Evolutionary conservation across 2,113 vertebrate genomes (phyloP).

Genomic region (Ceyx cyanopectus): DNA sequence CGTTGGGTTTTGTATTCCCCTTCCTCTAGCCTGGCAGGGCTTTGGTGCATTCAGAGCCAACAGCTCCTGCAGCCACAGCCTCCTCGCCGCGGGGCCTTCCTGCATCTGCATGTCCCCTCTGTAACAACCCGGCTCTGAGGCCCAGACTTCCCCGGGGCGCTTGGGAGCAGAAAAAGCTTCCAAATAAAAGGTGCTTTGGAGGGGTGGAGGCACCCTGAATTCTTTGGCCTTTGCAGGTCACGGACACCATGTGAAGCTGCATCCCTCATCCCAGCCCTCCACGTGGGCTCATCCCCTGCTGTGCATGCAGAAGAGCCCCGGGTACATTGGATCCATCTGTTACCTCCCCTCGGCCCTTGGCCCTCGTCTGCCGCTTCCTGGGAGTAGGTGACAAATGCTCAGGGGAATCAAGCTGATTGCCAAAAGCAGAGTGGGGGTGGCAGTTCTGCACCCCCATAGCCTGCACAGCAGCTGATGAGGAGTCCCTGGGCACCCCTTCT

Average conservation of each 20-base stretch:
- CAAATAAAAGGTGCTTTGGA: background rate
- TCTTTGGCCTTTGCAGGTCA: background rate
- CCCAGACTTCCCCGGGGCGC: background rate
- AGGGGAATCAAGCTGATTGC: background rate
- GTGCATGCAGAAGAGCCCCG: background rate
- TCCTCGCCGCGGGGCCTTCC: background rate
- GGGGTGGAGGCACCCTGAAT: background rate
- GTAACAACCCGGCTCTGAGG: background rate
- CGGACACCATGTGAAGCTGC: rapidly evolving
- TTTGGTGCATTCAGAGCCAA: background rate
- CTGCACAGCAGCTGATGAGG: rapidly evolving
- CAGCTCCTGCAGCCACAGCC: background rate
- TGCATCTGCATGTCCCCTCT: rapidly evolving
- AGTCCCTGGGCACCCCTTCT: background rate
- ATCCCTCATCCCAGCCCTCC: rapidly evolving
- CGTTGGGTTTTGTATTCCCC: background rate
- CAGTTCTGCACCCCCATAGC: rapidly evolving
- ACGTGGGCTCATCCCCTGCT: rapidly evolving
- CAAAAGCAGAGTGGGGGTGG: rapidly evolving
- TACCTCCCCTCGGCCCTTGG: background rate
- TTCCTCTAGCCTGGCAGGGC: background rate
- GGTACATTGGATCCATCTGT: background rate
- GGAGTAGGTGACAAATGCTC: rapidly evolving
- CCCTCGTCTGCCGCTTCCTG: background rate
- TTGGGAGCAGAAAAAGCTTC: background rate